Base-by-base conservation (phyloP, 1,140 invertebrate species). In the Colletes latitarsis region DNA sequence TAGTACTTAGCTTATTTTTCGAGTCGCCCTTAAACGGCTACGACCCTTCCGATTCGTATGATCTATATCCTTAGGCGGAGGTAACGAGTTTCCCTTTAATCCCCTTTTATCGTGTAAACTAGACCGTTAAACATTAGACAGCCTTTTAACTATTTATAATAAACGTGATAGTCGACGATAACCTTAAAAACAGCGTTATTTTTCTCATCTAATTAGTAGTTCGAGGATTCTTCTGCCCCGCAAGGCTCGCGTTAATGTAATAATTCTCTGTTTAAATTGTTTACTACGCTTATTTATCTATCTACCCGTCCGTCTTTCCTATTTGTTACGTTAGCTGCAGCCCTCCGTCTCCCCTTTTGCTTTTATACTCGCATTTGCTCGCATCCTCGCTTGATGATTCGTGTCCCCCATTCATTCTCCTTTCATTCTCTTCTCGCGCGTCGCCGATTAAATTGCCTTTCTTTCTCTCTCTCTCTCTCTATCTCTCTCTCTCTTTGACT, bases 71-170 rank as follows among this genome's bases (percentile, higher is more conserved):
- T 87, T 87, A 88, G 85, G 87, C 80, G 81, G 81, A 88, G 82
- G 80, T 87, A 88, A 88, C 79, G 73, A 85, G 75, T 81, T 86
- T 84, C 21, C 68, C 64, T 73, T 75, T 71, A 71, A 30, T 77
- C 21, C 49, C 14, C n/a, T 72, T 84, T 67, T 81, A 75, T 80
- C 70, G 67, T 77, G 68, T 88, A 87, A 88, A 88, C 87, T 88
- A 88, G 87, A 87, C 83, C 85, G 85, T 84, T 82, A 80, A 75
- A 81, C 79, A 60, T 86, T 86, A 86, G 76, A 85, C 78, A 87
- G 85, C 77, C 62, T 81, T 30, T 87, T 79, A 88, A 87, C 80
- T 87, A 87, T 87, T 66, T 85, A 83, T 73, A 87, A 87, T 87
- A 87, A 87, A 85, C 67, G 30, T 76, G 83, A 82, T 72, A 86